Percentiles rank a stretch among this genome's conserved stretches.
Evolutionary conservation across 2,888 invertebrate species (phyloP).

Genomic region (Troides aeacus): DNA sequence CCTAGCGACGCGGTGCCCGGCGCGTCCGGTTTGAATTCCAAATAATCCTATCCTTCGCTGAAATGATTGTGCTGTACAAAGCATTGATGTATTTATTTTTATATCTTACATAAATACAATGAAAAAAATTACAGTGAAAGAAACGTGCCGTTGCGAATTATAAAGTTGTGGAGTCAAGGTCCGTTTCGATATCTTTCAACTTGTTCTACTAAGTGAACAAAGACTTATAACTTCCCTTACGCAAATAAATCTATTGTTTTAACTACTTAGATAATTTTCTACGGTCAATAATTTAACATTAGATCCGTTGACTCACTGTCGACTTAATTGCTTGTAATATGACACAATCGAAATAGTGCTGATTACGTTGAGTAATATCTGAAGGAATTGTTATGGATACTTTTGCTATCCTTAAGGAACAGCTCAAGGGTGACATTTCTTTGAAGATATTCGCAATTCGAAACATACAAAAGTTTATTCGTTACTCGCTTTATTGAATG

Average conservation of each 20-base stretch:
- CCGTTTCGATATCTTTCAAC: constrained; percentile 1
- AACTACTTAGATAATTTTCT: not conserved
- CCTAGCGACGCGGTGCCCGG: not conserved
- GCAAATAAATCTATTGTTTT: constrained; percentile 15
- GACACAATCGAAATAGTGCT: not conserved
- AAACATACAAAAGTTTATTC: not conserved
- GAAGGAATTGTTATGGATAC: no score
- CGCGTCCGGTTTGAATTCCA: not conserved
- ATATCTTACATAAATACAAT: not conserved
- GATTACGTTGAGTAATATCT: not conserved
- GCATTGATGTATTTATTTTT: not conserved
- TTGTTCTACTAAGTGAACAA: constrained; percentile 5
- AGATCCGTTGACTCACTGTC: not conserved
- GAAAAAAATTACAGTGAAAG: not conserved
- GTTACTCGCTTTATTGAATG: not conserved
- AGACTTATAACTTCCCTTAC: constrained; percentile 8
- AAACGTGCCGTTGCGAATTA: not conserved
- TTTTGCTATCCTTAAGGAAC: no score
- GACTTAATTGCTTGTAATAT: not conserved
- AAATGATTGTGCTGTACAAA: not conserved
- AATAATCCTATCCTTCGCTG: not conserved
- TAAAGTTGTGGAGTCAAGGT: constrained; percentile 11
- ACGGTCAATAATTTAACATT: constrained; percentile 5
- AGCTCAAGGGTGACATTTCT: not conserved
- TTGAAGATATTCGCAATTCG: not conserved